phyloP scores from a whole-genome alignment of 2,113 vertebrate species.

The Perccottus glenii region DNA sequence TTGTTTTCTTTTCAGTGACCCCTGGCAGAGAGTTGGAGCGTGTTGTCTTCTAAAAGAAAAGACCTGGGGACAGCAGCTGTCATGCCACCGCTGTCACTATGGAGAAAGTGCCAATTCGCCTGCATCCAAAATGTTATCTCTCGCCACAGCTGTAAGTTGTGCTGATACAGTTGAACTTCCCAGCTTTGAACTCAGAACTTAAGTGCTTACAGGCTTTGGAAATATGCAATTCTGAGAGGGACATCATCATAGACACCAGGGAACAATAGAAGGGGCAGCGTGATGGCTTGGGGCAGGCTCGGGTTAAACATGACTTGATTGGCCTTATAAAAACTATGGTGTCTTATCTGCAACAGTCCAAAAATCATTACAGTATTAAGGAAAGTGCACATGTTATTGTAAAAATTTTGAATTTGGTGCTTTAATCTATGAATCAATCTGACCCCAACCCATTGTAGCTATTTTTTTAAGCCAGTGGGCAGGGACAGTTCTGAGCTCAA shows the following conservation, averaged over 20 bases:
- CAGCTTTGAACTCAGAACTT: constrained; percentile 63
- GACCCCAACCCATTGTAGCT: neutral
- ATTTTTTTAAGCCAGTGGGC: constrained; percentile 1
- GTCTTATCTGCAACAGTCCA: too few species aligned
- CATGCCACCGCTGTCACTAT: constrained; percentile 49
- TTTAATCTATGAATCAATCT: neutral
- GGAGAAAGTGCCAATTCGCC: constrained; percentile 55
- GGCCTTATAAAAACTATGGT: too few species aligned
- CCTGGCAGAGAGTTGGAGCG: constrained; percentile 13
- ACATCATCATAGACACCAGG: constrained; percentile 33
- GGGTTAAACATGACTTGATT: too few species aligned
- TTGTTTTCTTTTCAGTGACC: constrained; percentile 15
- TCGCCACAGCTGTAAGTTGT: constrained; percentile 56
- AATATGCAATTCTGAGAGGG: constrained; percentile 24
- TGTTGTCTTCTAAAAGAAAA: constrained; percentile 42
- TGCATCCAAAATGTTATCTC: constrained; percentile 62
- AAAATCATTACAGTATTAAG: neutral
- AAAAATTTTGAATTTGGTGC: neutral
- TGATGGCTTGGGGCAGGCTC: too few species aligned
- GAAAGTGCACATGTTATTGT: neutral
- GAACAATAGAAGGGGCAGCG: neutral
- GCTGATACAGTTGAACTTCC: constrained; percentile 55
- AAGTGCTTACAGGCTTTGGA: constrained; percentile 48
- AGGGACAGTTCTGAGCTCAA: neutral
- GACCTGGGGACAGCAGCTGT: constrained; percentile 32